Base-by-base conservation (phyloP, 2,113 vertebrate species). In the Coracopsis vasa region DNA sequence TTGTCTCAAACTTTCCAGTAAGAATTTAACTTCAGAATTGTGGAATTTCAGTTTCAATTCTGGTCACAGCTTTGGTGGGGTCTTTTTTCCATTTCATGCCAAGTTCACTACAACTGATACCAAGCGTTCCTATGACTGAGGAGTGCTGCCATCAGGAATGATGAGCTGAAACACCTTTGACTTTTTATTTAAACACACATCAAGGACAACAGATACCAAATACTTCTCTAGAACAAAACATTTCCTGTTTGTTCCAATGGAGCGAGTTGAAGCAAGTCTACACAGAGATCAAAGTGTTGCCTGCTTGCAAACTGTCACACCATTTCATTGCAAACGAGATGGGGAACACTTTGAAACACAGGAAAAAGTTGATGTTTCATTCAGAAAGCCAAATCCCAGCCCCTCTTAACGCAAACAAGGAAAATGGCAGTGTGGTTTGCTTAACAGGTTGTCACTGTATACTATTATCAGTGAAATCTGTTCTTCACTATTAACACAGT, bases 231-330 rank as follows among this genome's bases (percentile, higher is more conserved):
- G 60, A 92, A 88, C 18, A 80, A 86, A 93, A 88, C 19, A 78
- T 19, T 80, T 72, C 42, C 71, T 62, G 37, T 80, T 94, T 83
- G 80, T 54, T 94, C 91, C 92, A 66, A 25, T 12, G 58, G 87
- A 93, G 70, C 0, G 4, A 92, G 45, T 9, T 80, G 77, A 94
- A 91, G 42, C n/a, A 62, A 84, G 70, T 0, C 94, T 94, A 90
- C 91, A 78, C 37, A 5, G 4, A 67, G 92, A 97, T 97, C 94
- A 88, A 94, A 95, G 88, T 58, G 50, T 37, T 88, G 64, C 64
- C 83, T 95, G 16, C 94, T 50, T 94, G 83, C 93, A 86, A 95
- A 88, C 80, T 94, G 91, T 90, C 94, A 97, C 91, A 86, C 54
- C 29, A 39, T 88, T 74, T 94, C 72, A 45, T 7, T 50, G 50